Conservation (phyloP, 64 coral and sea anemone species). For the Montipora efflorescens region DNA sequence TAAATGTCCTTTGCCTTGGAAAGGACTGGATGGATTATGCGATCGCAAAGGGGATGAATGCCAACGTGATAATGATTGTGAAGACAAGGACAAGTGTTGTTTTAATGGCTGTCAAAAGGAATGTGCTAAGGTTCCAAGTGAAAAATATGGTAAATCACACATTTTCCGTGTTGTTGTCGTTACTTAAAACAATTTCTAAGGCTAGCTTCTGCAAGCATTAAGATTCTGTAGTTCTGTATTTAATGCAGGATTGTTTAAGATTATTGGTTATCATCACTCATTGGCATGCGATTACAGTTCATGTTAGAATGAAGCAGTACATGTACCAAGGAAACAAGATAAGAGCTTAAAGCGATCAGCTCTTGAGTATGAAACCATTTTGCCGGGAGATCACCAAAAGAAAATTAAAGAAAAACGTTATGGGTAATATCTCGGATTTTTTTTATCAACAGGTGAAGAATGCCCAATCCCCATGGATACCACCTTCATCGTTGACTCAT, state of each 20-base stretch:
- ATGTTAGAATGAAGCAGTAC: no score
- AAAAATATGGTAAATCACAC: slow-evolving; percentile 58
- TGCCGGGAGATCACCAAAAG: no score
- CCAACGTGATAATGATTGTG: slow-evolving; percentile 55
- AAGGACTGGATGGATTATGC: slow-evolving; percentile 33
- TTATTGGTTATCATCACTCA: no score
- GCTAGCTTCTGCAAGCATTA: no score
- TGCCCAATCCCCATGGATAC: slow-evolving; percentile 52
- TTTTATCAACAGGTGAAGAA: not conserved
- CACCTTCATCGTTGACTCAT: slow-evolving; percentile 72
- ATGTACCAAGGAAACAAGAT: no score
- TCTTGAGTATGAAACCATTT: no score
- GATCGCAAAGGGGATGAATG: slow-evolving; percentile 29
- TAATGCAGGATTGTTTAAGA: no score
- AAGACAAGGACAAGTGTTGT: slow-evolving; percentile 73
- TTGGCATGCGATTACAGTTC: no score
- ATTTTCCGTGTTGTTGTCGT: not conserved
- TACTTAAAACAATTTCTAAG: no score
- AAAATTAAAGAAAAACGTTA: no score
- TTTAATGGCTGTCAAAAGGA: slow-evolving; percentile 83
- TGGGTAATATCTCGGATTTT: not conserved
- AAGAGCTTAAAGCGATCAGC: no score
- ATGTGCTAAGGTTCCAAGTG: slow-evolving; percentile 57
- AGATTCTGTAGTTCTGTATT: no score
- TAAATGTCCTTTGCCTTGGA: slow-evolving; percentile 74